Evolutionary conservation across 2,113 vertebrate genomes (phyloP), one percentile per base, ranked within the genome.

Genomic region (Budorcas taxicolor): DNA sequence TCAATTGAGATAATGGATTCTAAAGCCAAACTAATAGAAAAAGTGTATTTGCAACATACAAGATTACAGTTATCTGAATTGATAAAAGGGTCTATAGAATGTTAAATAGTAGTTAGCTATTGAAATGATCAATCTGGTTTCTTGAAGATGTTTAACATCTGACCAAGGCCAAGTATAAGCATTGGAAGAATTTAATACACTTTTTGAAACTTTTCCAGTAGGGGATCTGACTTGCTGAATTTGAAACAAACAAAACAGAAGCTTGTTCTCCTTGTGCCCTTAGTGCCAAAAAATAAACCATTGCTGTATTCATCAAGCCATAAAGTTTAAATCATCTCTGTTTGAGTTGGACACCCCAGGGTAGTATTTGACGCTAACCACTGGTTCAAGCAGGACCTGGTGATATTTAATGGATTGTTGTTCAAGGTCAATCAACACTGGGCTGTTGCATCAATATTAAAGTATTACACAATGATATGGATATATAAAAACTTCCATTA

Each of bases 211-310:
- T 87, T 97, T 88, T 91, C 64, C 47, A 55, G 55, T 71, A 53
- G 94, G 36, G 10, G 16, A 58, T 92, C 62, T 95, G 92, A 93
- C 91, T 82, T 7, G 29, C 81, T 91, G 58, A 96, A 97, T 43
- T 53, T 92, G 80, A 97, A 97, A 94, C 62, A 55, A 95, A 96
- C 82, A 91, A 91, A 78, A 95, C 36, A 55, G 92, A 96, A 83
- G 7, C 62, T 92, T 97, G 67, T 95, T 95, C 40, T 91, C 31
- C 64, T 6, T 90, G 6, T 71, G 19, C 89, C 43, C 11, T 27
- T 87, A 76, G 50, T 95, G 92, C 90, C 90, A 95, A 62, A 87
- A 96, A 92, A 40, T 83, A 95, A 93, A 94, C 90, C 84, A 62
- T 55, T 84, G 80, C 57, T 93, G 29, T 81, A 47, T 94, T 96